Evolutionary conservation across 2,888 invertebrate species (phyloP), one percentile per base, ranked within the genome.

Genomic region (Callyntrura sp.): DNA sequence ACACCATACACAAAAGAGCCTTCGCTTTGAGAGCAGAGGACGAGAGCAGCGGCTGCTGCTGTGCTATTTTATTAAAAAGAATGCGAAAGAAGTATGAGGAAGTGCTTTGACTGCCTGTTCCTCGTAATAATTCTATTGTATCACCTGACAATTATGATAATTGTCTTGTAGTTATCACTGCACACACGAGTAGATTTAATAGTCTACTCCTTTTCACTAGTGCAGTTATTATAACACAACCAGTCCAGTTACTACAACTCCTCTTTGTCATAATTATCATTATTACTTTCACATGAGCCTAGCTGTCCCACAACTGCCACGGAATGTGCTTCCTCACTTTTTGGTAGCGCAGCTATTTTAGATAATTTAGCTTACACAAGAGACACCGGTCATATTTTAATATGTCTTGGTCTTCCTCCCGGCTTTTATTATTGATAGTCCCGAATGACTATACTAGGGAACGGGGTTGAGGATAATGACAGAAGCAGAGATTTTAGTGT

Each of bases 121-220:
- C 0, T 28, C 28, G 65, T 65, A 65, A 28, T 28, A 65, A 65
- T 23, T 65, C 65, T 5, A 62, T 25, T 62, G 25, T 14, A 65
- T 11, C 28, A 65, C 82, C 82, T 82, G 82, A 48, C 82, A 82
- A 82, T 82, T 82, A 82, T 82, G 11, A 55, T 82, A 65, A 82
- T 82, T 65, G 82, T 82, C 48, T 82, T 65, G n/a, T 35, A 65
- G 23, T 28, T 5, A 23, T 17, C 23, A 20, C 60, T 20, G n/a
- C 2, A 60, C 20, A 35, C n/a, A n/a, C n/a, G n/a, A n/a, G 23
- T 23, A n/a, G 57, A n/a, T 17, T 6, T 60, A 57, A 14, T 4
- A 17, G 6, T 14, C 0, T 17, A 17, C 6, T n/a, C 57, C 17
- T 23, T 9, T 62, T 62, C 9, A 62, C 0, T 62, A 60, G 23